phyloP scores from a whole-genome alignment of 2,888 invertebrate species.

The Azorinus chamasolen region DNA sequence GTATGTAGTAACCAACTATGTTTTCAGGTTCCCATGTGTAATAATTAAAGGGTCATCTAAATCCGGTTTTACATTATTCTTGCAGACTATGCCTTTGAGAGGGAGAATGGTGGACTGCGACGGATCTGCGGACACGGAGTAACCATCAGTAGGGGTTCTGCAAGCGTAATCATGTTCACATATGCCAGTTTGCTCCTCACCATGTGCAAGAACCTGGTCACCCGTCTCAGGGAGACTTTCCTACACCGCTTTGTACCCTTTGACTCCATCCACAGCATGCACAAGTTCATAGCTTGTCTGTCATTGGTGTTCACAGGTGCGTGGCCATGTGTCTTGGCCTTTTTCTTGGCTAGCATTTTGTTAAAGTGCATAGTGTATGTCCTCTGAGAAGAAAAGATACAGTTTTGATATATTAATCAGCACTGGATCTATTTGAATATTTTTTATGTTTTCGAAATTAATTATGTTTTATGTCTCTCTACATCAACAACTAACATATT shows the following conservation, averaged over 20 bases:
- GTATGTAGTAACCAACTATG: no score
- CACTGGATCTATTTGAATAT: no score
- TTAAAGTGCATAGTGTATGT: no score
- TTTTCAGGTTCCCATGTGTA: no score
- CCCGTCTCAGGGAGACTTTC: constrained; percentile 88
- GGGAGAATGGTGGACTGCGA: constrained; percentile 89
- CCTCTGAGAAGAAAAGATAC: no score
- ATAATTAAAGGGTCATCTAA: no score
- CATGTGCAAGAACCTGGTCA: constrained; percentile 89
- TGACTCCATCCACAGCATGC: constrained; percentile 88
- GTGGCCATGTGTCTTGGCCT: not conserved
- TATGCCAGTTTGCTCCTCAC: constrained; percentile 89
- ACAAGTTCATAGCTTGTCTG: constrained; percentile 89
- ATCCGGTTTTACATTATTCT: no score
- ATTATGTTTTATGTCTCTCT: no score
- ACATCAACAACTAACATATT: no score
- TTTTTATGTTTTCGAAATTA: no score
- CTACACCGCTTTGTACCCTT: constrained; percentile 89
- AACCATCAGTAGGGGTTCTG: constrained; percentile 89
- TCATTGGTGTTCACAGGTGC: constrained; percentile 88
- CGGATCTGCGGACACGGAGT: constrained; percentile 89
- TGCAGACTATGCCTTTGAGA: constrained; percentile 88
- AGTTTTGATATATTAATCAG: no score
- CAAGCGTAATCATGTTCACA: constrained; percentile 89
- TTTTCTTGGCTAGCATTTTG: not conserved